Evolutionary conservation across 2,113 vertebrate species (phyloP).

Genomic region (Rana temporaria): DNA sequence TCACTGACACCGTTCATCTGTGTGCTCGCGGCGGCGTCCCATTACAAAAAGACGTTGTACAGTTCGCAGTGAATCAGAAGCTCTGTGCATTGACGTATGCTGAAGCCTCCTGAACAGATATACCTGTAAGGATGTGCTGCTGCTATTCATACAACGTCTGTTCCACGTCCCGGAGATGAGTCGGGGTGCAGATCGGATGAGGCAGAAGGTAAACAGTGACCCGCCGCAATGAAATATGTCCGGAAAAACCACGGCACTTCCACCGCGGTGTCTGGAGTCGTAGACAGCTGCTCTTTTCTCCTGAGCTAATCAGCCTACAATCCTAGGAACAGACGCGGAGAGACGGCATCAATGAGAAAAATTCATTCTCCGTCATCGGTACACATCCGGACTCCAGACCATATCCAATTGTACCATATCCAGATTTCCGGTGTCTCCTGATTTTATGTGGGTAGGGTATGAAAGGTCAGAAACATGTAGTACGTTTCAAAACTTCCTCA

Average conservation of each 20-base stretch:
- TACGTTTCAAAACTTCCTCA: too few species aligned
- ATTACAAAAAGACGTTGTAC: background rate
- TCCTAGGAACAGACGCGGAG: slow-evolving; percentile 2
- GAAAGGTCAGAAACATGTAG: too few species aligned
- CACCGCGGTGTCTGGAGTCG: background rate
- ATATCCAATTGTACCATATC: too few species aligned
- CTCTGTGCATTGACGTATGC: background rate
- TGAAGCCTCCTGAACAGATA: background rate
- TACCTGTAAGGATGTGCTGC: background rate
- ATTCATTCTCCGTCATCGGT: background rate
- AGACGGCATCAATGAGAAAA: background rate
- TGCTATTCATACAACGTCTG: background rate
- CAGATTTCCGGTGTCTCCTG: too few species aligned
- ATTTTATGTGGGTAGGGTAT: too few species aligned
- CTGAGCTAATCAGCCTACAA: background rate
- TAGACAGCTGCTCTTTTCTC: slow-evolving; percentile 7
- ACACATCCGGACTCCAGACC: too few species aligned
- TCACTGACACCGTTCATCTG: too few species aligned
- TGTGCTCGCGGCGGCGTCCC: too few species aligned
- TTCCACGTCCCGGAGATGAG: background rate
- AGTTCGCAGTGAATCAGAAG: background rate
- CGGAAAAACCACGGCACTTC: background rate
- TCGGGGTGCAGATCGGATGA: background rate
- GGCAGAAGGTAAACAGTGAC: slow-evolving; percentile 3
- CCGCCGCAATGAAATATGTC: background rate